These are phyloP conservation scores for Cuniculus paca DNA, from an alignment of 2,797 vertebrate genomes.

Conservation along the genomic window DNA sequence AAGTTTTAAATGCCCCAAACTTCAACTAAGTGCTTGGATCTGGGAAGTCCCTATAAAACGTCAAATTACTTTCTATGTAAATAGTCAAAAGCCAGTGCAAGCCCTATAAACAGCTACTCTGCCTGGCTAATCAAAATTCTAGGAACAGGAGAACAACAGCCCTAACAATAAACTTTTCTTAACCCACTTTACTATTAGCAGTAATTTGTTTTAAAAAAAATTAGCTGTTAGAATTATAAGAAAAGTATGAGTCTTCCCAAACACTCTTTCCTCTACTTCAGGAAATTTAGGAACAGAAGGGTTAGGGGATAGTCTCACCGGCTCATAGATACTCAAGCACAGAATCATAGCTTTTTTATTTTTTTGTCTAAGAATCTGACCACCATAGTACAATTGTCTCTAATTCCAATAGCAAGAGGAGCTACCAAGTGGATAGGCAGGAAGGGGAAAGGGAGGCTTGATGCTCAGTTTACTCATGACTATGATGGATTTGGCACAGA, in stretches of 20 bases:
- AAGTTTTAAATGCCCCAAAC: conserved; percentile 58
- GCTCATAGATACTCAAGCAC: not conserved
- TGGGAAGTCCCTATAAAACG: conserved; percentile 59
- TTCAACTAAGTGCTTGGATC: conserved; percentile 76
- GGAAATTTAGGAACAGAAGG: conserved; percentile 19
- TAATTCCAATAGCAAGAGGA: not conserved
- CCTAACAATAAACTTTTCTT: not conserved
- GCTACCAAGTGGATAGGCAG: not conserved
- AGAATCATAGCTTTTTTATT: not conserved
- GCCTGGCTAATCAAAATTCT: not conserved
- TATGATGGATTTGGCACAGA: not conserved
- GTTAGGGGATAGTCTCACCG: not conserved
- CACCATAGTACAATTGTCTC: not conserved
- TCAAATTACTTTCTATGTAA: conserved; percentile 65
- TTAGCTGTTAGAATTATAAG: not conserved
- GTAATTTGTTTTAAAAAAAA: not conserved
- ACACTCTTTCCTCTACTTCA: not conserved
- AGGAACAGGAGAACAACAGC: not conserved
- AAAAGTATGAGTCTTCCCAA: not conserved
- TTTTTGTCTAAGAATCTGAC: not conserved
- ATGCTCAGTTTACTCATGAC: not conserved
- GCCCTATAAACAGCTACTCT: not conserved
- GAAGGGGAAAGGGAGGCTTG: not conserved
- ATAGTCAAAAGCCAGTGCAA: conserved; percentile 57
- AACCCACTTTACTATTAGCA: not conserved